Evolutionary conservation across 2,888 invertebrate genomes (phyloP).

Genomic region (Allolobophora icterica): DNA sequence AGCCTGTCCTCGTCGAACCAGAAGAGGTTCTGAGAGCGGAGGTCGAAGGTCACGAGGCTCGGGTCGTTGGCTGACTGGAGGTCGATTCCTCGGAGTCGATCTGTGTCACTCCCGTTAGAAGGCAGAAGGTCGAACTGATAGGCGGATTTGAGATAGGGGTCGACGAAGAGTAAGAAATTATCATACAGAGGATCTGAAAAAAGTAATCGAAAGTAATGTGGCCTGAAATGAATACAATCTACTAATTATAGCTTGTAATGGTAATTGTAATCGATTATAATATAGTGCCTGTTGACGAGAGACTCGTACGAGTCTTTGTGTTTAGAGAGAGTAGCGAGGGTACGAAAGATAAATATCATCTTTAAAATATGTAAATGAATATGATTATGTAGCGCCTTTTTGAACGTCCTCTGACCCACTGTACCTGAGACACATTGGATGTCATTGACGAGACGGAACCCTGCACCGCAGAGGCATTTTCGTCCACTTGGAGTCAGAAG

Average conservation of each 20-base stretch:
- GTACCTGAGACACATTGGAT: constrained; percentile 37
- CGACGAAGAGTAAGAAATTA: constrained; percentile 42
- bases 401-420: too few relatives aligned
- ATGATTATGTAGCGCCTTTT: too few relatives aligned
- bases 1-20: constrained; percentile 30
- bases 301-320: too few relatives aligned
- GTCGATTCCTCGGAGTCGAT: neutral
- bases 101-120: neutral
- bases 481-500: constrained; percentile 31
- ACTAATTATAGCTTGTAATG: too few relatives aligned
- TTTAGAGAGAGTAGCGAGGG: too few relatives aligned
- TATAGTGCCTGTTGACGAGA: too few relatives aligned
- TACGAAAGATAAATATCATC: too few relatives aligned
- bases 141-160: constrained; percentile 40
- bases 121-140: constrained; percentile 35
- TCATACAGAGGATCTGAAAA: constrained; percentile 36
- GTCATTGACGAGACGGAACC: constrained; percentile 39
- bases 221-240: too few relatives aligned
- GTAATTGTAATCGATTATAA: too few relatives aligned
- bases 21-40: neutral
- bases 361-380: too few relatives aligned
- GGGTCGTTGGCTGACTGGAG: constrained; percentile 12
- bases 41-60: constrained; percentile 18
- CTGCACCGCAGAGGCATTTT: constrained; percentile 39
- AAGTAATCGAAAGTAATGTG: neutral